Conservation (phyloP, 2,113 vertebrate genomes). For the Pongo abelii region DNA sequence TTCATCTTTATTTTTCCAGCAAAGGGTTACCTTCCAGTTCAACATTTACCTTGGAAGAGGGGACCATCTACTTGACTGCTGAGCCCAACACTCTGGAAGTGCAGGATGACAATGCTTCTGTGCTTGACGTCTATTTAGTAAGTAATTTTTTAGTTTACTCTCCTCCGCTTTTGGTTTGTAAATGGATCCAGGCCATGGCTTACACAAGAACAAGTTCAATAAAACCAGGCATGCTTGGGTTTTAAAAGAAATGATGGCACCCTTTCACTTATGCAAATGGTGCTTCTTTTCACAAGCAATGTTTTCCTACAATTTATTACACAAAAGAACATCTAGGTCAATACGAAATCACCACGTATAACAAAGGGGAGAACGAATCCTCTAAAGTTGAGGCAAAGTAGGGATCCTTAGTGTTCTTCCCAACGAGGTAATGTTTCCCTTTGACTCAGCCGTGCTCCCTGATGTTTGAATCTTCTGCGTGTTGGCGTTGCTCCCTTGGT, state of each 20-base stretch:
- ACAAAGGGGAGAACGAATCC: background rate
- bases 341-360: background rate
- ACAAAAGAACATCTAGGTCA: background rate
- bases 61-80: conserved; percentile 95
- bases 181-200: background rate
- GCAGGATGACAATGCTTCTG: conserved; percentile 93
- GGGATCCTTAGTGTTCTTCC: background rate
- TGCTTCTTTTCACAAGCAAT: background rate
- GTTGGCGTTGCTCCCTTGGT: background rate
- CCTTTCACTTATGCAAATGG: background rate
- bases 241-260: background rate
- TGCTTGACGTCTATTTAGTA: conserved; percentile 96
- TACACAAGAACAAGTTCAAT: background rate
- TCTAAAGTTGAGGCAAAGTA: background rate
- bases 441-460: background rate
- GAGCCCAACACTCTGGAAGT: conserved; percentile 92
- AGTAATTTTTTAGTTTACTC: conserved; percentile 73
- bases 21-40: conserved; percentile 92
- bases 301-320: background rate
- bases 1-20: conserved; percentile 82
- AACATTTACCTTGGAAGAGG: conserved; percentile 94
- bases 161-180: background rate
- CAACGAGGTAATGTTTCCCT: background rate
- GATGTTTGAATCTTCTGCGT: background rate
- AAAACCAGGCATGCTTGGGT: background rate